Base-by-base conservation (phyloP, 2,113 vertebrate species). In the Vombatus ursinus region DNA sequence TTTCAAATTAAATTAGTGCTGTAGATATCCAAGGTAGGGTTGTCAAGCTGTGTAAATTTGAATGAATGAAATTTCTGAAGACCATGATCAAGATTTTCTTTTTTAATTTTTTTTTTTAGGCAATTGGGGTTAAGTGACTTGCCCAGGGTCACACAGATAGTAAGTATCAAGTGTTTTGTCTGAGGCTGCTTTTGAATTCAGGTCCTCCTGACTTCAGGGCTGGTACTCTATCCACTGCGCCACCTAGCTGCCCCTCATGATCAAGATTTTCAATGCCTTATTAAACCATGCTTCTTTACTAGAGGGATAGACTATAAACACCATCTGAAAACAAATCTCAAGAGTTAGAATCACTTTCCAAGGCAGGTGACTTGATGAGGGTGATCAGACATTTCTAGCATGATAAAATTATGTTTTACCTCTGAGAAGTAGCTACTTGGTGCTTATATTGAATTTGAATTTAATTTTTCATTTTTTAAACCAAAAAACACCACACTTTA, bases 381-480 rank as follows among this genome's bases (percentile, higher is more conserved):
- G 44, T 93, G 48, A 95, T 68, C 91, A 94, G 16, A 4, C 28
- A 51, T 24, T 24, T 91, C 31, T 50, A 49, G 90, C 48, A 22
- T 89, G 84, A 94, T 8, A 95, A 94, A 96, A 90, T 68, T 95
- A 94, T 94, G 92, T 52, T 96, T 95, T 95, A n/a, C 93, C 52
- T 77, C 47, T 93, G 50, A 96, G 52, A n/a, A 2, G 16, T 94
- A 95, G 37, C 84, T 95, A 52, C 90, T 92, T 95, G 53, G 10
- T 95, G 90, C 92, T 95, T 94, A 94, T 37, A 92, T 54, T 57
- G 57, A 94, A 96, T 12, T 95, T 92, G 48, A 93, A 31, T 53
- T 53, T 51, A 94, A 49, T 92, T 91, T 90, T 89, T 61, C 91
- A 93, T 47, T 52, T 92, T 96, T 95, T 91, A 61, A 97, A 94